A percentile compares a stretch with the other conserved stretches of the same genome.
These are phyloP conservation scores for Tineola bisselliella DNA, from an alignment of 2,888 invertebrate genomes.

Conservation along the genomic window DNA sequence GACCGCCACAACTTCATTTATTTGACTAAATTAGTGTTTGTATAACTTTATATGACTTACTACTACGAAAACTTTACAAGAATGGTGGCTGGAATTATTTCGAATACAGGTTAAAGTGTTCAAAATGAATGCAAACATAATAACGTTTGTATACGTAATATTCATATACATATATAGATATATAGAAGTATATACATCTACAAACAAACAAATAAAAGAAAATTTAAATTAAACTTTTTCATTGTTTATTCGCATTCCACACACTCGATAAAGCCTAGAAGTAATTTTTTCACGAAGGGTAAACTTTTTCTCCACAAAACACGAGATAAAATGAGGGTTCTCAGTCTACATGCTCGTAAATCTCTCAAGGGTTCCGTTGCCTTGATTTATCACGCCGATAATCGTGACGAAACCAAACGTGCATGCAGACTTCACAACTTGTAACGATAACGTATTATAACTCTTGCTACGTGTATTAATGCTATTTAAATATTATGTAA, in stretches of 20 bases:
- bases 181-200: background rate
- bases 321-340: constrained; percentile 8
- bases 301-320: background rate
- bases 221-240: background rate
- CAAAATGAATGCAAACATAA: too few relatives aligned
- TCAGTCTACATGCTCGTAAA: background rate
- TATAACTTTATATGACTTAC: too few relatives aligned
- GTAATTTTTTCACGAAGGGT: background rate
- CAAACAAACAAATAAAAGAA: background rate
- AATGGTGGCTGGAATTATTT: too few relatives aligned
- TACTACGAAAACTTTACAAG: too few relatives aligned
- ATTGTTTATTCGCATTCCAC: background rate
- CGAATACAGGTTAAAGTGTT: too few relatives aligned
- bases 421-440: background rate
- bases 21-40: too few relatives aligned
- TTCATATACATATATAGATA: too few relatives aligned
- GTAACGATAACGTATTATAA: background rate
- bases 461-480: background rate
- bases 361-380: background rate
- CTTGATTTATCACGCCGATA: constrained; percentile 3
- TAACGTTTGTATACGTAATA: too few relatives aligned
- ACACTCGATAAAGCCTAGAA: background rate
- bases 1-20: too few relatives aligned
- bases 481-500: background rate
- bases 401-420: constrained; percentile 8